phyloP scores from a whole-genome alignment of 2,888 invertebrate species.

The Microplitis deprimator region DNA sequence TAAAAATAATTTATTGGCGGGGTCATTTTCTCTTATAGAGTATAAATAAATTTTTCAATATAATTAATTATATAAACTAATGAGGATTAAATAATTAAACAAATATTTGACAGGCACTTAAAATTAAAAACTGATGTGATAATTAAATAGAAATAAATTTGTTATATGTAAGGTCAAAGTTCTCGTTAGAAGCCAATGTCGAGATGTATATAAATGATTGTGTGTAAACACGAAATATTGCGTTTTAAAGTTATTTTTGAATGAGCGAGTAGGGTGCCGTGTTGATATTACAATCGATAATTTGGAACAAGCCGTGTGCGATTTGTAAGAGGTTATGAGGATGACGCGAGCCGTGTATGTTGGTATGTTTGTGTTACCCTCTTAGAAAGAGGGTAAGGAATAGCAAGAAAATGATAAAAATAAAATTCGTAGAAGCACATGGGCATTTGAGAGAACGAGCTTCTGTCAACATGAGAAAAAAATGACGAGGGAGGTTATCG shows the following conservation, averaged over 20 bases:
- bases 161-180: not conserved
- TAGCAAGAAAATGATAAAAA: not conserved
- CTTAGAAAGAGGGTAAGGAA: not conserved
- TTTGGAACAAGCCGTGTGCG: not conserved
- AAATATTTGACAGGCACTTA: no score
- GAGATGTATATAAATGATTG: slow-evolving; percentile 8
- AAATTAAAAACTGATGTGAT: no score
- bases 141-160: no score
- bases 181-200: not conserved
- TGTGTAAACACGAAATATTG: slow-evolving; percentile 27
- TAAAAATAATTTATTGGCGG: not conserved
- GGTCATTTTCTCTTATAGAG: no score
- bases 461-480: slow-evolving; percentile 22
- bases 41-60: no score
- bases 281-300: not conserved
- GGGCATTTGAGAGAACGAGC: not conserved
- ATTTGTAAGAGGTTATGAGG: not conserved
- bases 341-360: no score
- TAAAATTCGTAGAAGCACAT: slow-evolving; percentile 1
- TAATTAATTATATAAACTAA: no score
- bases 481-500: not conserved
- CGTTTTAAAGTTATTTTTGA: slow-evolving; percentile 7
- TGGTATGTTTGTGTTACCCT: not conserved
- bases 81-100: no score
- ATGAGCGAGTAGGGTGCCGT: not conserved